Conservation (phyloP, 2,797 vertebrate species). For the Microctenopoma stevenorrisi region DNA sequence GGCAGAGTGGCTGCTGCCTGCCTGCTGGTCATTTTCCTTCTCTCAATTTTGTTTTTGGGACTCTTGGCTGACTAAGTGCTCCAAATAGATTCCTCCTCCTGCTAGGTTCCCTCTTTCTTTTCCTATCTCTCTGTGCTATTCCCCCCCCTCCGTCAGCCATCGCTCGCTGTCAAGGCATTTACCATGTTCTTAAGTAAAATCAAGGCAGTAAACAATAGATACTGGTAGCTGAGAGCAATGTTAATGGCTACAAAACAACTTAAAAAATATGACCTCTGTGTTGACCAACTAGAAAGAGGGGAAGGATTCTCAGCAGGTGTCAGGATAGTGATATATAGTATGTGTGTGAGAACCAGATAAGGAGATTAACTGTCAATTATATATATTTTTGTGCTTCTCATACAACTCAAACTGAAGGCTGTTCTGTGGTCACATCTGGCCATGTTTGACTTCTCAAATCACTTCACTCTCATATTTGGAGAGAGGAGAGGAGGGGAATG, state of each 20-base stretch:
- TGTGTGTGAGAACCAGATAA: slow-evolving; percentile 30
- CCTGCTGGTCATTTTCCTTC: slow-evolving; percentile 64
- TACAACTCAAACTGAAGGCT: slow-evolving; percentile 20
- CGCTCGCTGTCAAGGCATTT: slow-evolving; percentile 40
- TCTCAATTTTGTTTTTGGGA: slow-evolving; percentile 59
- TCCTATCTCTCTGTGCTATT: background rate
- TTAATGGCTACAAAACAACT: slow-evolving; percentile 32
- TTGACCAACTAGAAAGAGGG: slow-evolving; percentile 7
- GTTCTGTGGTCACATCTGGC: slow-evolving; percentile 64
- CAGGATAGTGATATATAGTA: background rate
- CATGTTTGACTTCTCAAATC: slow-evolving; percentile 35
- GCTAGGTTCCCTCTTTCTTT: slow-evolving; percentile 53
- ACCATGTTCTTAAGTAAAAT: slow-evolving; percentile 54
- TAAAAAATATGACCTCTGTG: slow-evolving; percentile 21
- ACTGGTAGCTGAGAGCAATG: slow-evolving; percentile 10
- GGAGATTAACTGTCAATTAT: slow-evolving; percentile 28
- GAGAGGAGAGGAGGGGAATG: slow-evolving; percentile 8
- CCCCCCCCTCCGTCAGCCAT: slow-evolving; percentile 13
- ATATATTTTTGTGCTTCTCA: slow-evolving; percentile 15
- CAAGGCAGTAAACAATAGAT: slow-evolving; percentile 48
- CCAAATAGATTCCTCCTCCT: slow-evolving; percentile 73
- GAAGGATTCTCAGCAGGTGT: slow-evolving; percentile 20
- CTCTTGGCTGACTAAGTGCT: slow-evolving; percentile 75
- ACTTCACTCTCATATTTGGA: slow-evolving; percentile 20
- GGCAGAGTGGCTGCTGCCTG: slow-evolving; percentile 31